A percentile compares a stretch with the other conserved stretches of the same genome.
These are phyloP conservation scores for Nycticebus coucang DNA, from an alignment of 2,113 vertebrate genomes.

Conservation along the genomic window DNA sequence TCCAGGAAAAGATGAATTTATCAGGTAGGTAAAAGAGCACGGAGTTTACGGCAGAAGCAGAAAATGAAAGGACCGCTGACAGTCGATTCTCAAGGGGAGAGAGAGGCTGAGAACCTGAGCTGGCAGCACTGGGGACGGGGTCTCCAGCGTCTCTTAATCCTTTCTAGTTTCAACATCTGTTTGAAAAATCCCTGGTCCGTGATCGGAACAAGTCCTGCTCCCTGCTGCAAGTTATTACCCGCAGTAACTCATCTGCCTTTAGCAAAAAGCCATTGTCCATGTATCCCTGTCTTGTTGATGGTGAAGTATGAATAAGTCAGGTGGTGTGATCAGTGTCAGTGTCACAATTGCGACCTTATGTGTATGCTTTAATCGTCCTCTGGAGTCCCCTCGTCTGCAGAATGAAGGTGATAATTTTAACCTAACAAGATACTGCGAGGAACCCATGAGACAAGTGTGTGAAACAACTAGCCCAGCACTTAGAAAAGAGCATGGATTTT, in stretches of 20 bases:
- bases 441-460: not conserved
- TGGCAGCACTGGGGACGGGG: rapidly evolving
- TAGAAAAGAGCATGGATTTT: not conserved
- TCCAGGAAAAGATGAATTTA: not conserved
- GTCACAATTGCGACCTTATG: rapidly evolving
- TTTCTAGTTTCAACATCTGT: not conserved
- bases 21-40: not conserved
- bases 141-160: not conserved
- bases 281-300: not conserved
- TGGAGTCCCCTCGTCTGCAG: not conserved
- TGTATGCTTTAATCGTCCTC: not conserved
- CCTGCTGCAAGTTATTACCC: rapidly evolving
- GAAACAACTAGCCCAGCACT: too few relatives aligned
- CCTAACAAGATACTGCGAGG: not conserved
- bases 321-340: rapidly evolving
- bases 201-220: not conserved
- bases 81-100: not conserved
- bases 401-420: not conserved
- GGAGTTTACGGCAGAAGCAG: not conserved
- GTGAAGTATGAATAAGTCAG: not conserved
- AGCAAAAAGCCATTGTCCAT: not conserved
- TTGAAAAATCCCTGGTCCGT: not conserved
- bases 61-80: not conserved
- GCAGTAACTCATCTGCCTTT: not conserved
- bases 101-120: not conserved